Evolutionary conservation across 2,888 invertebrate species (phyloP).

Genomic region (Lottia gigantea): DNA sequence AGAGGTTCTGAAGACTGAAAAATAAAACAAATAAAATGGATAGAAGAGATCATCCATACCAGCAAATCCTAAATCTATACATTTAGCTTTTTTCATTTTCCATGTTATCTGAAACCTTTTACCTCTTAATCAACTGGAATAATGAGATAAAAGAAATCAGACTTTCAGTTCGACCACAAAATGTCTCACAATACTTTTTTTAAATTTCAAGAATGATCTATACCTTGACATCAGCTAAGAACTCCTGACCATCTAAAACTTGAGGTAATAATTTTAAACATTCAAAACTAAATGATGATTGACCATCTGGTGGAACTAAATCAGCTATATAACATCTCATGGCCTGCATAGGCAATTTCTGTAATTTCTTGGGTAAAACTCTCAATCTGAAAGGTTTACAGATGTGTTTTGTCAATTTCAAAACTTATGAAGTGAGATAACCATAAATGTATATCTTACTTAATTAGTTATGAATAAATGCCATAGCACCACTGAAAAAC

Average conservation of each 20-base stretch:
- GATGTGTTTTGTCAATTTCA: no score
- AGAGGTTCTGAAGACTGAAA: not conserved
- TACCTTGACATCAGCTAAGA: not conserved
- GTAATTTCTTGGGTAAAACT: constrained; percentile 5
- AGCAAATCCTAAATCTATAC: not conserved
- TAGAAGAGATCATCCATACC: not conserved
- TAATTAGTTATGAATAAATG: no score
- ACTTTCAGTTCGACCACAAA: no score
- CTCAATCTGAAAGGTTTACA: not conserved
- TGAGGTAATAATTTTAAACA: not conserved
- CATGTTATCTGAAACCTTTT: no score
- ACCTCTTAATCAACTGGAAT: no score
- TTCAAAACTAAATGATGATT: not conserved
- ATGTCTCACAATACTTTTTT: no score
- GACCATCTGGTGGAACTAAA: not conserved
- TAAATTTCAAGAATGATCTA: not conserved
- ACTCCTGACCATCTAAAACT: not conserved
- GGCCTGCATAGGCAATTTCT: constrained; percentile 3
- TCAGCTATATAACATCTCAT: constrained; percentile 6
- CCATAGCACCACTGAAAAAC: not conserved
- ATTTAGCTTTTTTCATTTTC: no score
- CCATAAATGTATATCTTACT: no score
- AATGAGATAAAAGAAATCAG: no score
- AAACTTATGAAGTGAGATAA: no score
- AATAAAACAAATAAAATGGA: not conserved